Conservation (phyloP, 2,113 vertebrate species). For the Centropristis striata region DNA sequence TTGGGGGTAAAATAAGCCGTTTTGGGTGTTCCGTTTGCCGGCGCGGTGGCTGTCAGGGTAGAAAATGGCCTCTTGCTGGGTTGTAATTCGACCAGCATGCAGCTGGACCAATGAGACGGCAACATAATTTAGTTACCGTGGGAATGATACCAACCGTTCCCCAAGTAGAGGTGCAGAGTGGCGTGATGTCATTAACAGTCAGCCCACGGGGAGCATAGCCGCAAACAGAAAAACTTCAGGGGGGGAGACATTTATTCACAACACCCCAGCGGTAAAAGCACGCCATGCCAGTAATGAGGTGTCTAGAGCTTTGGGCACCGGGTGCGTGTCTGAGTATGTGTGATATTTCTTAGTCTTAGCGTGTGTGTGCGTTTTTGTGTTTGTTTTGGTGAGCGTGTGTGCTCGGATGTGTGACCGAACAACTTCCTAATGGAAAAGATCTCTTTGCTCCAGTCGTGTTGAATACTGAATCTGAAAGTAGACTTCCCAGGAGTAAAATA, state of each 20-base stretch:
- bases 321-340: slow-evolving; percentile 27
- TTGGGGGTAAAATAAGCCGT: slow-evolving; percentile 66
- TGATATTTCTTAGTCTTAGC: slow-evolving; percentile 44
- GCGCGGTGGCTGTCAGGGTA: slow-evolving; percentile 19
- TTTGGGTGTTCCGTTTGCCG: slow-evolving; percentile 33
- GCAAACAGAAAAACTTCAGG: slow-evolving; percentile 52
- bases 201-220: slow-evolving; percentile 53
- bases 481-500: slow-evolving; percentile 69
- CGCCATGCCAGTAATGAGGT: slow-evolving; percentile 68
- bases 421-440: slow-evolving; percentile 61
- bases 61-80: slow-evolving; percentile 61
- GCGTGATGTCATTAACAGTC: slow-evolving; percentile 72
- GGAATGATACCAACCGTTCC: slow-evolving; percentile 54
- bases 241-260: slow-evolving; percentile 67
- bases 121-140: slow-evolving; percentile 60
- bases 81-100: slow-evolving; percentile 56
- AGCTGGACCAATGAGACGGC: slow-evolving; percentile 49
- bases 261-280: slow-evolving; percentile 59
- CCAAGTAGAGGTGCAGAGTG: slow-evolving; percentile 51
- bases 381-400: slow-evolving; percentile 26
- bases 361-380: slow-evolving; percentile 15
- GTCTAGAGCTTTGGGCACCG: slow-evolving; percentile 63
- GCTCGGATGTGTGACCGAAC: slow-evolving; percentile 39
- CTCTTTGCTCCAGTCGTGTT: slow-evolving; percentile 21
- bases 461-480: slow-evolving; percentile 51